Base-by-base conservation (phyloP, 2,113 vertebrate genomes). In the Apistogramma diplotaenia region DNA sequence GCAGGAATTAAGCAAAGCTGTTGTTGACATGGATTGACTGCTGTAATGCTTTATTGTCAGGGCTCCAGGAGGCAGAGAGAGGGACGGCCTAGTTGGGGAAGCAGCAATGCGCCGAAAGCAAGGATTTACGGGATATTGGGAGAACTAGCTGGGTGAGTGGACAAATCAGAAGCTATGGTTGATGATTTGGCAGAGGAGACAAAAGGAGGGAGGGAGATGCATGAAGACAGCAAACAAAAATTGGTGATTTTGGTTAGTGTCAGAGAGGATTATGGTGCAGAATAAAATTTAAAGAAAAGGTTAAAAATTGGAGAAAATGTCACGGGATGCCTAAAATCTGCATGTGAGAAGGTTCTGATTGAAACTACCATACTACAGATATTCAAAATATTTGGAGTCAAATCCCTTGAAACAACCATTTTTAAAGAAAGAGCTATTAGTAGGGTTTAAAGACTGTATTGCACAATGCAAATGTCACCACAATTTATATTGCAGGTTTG, bases 11-110 rank as follows among this genome's bases (percentile, higher is more conserved):
- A 95, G 95, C 95, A 95, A 96, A 95, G 95, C 95, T 95, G 94
- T 93, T 95, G 95, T 95, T 96, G 95, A 96, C 95, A 95, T 96
- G 95, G 94, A 95, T 94, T 94, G 95, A 96, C 94, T 96, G 95
- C 95, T 96, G 94, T 95, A 96, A 95, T 95, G 93, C 94, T 93
- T 94, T 95, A 95, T 95, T 96, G 95, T 96, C 95, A 95, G 91
- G 93, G 94, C 94, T 95, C 94, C 93, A 95, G 94, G 93, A 95
- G 94, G 90, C 90, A 89, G 93, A 93, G 94, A 91, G 92, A 93
- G 94, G 93, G 91, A 88, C 89, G 85, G 91, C 85, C 82, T 85
- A 84, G 92, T 89, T 86, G 90, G 90, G 86, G 89, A 78, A 87
- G 86, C 84, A 90, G 83, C 85, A 86, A 91, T 85, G 92, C 18